These are phyloP conservation scores for Oreocharis arfaki DNA, from an alignment of 2,113 vertebrate species.

Conservation along the genomic window DNA sequence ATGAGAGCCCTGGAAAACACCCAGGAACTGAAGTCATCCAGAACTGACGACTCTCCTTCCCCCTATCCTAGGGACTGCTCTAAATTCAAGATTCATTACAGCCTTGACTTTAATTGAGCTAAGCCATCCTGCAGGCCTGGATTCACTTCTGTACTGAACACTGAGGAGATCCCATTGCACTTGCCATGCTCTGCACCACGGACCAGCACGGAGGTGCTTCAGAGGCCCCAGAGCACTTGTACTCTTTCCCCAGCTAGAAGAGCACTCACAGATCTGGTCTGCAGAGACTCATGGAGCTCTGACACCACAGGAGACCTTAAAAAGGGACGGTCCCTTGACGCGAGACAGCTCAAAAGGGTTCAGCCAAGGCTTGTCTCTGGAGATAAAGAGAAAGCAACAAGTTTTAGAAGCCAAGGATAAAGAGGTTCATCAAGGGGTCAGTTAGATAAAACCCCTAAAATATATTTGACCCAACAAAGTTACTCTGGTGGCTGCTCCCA, in stretches of 20 bases:
- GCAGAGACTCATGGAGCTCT: not conserved
- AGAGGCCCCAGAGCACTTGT: not conserved
- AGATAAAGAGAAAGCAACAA: not conserved
- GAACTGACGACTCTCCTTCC: not conserved
- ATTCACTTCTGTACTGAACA: not conserved
- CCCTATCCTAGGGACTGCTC: not conserved
- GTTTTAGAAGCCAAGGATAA: not conserved
- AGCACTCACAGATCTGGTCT: not conserved
- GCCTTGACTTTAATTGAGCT: not conserved
- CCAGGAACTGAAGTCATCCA: not conserved
- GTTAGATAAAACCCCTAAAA: not conserved
- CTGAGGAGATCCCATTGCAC: not conserved
- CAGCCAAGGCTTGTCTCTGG: not conserved
- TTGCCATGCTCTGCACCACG: not conserved
- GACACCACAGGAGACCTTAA: not conserved
- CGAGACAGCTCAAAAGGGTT: not conserved
- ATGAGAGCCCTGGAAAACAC: not conserved
- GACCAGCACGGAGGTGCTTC: accelerated
- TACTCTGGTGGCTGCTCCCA: not conserved
- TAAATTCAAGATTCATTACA: not conserved
- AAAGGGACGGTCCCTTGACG: not conserved
- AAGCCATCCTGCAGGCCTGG: not conserved
- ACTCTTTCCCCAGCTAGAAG: not conserved
- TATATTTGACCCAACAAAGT: not conserved
- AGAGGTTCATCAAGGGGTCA: not conserved